These are phyloP conservation scores for Gymnopithys bicolor DNA, from an alignment of 2,797 vertebrate genomes.

Conservation along the genomic window DNA sequence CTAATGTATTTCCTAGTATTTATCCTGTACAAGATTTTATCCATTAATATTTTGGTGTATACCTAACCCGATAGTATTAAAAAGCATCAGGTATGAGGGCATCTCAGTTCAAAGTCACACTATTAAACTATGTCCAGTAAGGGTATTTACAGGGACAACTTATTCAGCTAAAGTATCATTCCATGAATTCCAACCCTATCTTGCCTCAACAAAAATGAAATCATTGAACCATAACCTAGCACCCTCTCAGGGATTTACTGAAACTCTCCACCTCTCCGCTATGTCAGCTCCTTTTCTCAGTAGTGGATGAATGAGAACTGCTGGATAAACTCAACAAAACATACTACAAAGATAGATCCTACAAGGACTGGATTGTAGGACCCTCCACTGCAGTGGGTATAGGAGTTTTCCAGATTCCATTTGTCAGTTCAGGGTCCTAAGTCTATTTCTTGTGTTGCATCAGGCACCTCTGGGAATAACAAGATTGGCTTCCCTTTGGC, in stretches of 20 bases:
- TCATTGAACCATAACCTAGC: neutral
- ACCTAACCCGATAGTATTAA: neutral
- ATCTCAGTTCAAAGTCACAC: neutral
- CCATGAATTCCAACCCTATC: neutral
- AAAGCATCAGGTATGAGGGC: neutral
- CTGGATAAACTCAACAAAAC: neutral
- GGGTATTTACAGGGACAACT: neutral
- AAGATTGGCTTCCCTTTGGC: neutral
- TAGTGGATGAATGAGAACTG: neutral
- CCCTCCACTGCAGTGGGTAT: neutral
- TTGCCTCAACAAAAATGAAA: neutral
- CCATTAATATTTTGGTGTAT: neutral
- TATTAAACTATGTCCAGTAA: neutral
- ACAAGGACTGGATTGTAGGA: neutral
- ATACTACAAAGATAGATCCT: neutral
- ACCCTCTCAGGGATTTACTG: neutral
- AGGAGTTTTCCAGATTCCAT: neutral
- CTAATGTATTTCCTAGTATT: neutral
- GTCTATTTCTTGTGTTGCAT: neutral
- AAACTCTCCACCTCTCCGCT: neutral
- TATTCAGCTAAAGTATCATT: neutral
- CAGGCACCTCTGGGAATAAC: neutral
- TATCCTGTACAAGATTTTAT: neutral
- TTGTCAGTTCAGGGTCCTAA: neutral
- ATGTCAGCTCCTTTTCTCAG: neutral